phyloP scores from a whole-genome alignment of 2,888 invertebrate genomes.

The Seladonia tumulorum region DNA sequence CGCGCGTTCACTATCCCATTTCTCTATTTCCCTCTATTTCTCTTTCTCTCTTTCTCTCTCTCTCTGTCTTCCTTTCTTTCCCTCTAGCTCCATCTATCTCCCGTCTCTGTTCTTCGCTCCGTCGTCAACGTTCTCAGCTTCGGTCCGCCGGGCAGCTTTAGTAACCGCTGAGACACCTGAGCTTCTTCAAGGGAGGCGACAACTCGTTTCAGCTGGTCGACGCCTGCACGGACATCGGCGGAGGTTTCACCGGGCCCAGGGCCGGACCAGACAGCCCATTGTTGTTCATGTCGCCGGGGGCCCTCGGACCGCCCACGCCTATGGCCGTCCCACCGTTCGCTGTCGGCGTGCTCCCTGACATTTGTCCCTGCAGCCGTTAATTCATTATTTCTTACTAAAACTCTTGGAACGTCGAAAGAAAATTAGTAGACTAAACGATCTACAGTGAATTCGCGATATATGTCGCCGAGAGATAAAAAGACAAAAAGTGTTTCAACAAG shows the following conservation, averaged over 20 bases:
- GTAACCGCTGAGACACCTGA: conserved; percentile 83
- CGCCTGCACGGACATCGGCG: conserved; percentile 83
- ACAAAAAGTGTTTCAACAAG: no score
- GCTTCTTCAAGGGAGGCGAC: conserved; percentile 81
- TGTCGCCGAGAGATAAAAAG: no score
- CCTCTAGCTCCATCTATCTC: background rate
- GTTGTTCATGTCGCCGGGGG: conserved; percentile 83
- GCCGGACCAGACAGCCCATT: conserved; percentile 82
- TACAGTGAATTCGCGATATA: no score
- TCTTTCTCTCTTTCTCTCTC: background rate
- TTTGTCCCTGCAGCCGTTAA: conserved; percentile 79
- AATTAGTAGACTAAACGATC: no score
- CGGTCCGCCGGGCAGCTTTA: conserved; percentile 67
- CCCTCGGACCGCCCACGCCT: conserved; percentile 78
- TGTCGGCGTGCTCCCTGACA: conserved; percentile 78
- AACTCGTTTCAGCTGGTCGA: conserved; percentile 84
- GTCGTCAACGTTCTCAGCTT: conserved; percentile 31
- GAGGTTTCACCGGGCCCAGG: conserved; percentile 80
- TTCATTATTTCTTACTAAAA: conserved; percentile 11
- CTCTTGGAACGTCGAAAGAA: no score
- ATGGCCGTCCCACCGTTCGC: conserved; percentile 79
- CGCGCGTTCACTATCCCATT: background rate
- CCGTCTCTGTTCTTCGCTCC: conserved; percentile 17
- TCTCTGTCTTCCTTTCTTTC: background rate
- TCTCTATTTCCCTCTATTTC: background rate